Evolutionary conservation across 2,797 vertebrate species (phyloP).

Genomic region (Hemibagrus guttatus): DNA sequence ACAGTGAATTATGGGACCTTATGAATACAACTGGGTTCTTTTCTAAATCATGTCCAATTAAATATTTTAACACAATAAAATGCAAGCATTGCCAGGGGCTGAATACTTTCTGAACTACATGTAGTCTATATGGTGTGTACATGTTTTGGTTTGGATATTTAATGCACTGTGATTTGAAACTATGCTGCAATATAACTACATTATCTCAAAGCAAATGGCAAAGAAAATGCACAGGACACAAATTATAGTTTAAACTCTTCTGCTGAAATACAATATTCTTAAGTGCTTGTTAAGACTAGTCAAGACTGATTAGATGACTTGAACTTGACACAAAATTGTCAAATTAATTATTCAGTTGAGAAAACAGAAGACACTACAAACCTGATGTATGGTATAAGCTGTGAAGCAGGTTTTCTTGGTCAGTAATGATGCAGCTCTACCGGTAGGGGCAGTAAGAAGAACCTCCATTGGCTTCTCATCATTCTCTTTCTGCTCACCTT

Average conservation of each 20-base stretch:
- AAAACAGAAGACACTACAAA: conserved; percentile 52
- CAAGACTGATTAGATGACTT: not conserved
- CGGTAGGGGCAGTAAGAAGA: conserved; percentile 82
- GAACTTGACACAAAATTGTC: not conserved
- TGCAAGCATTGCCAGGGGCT: not conserved
- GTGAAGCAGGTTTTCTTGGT: conserved; percentile 73
- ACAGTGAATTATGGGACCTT: not conserved
- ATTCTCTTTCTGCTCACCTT: conserved; percentile 18
- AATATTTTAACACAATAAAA: not conserved
- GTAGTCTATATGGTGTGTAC: not conserved
- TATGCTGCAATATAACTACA: not conserved
- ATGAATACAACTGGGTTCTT: not conserved
- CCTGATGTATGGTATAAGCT: conserved; percentile 83
- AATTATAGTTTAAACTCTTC: not conserved
- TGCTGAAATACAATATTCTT: not conserved
- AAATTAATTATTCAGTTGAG: too few relatives aligned
- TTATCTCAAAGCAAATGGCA: not conserved
- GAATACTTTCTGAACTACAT: not conserved
- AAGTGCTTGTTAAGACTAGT: not conserved
- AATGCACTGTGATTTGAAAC: not conserved
- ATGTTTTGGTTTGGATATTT: not conserved
- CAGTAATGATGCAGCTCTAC: conserved; percentile 77
- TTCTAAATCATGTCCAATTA: not conserved
- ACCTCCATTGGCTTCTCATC: conserved; percentile 61
- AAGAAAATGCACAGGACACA: not conserved